These are phyloP conservation scores for Drosophila ananassae DNA, from an alignment of 1,140 invertebrate genomes.

Conservation along the genomic window DNA sequence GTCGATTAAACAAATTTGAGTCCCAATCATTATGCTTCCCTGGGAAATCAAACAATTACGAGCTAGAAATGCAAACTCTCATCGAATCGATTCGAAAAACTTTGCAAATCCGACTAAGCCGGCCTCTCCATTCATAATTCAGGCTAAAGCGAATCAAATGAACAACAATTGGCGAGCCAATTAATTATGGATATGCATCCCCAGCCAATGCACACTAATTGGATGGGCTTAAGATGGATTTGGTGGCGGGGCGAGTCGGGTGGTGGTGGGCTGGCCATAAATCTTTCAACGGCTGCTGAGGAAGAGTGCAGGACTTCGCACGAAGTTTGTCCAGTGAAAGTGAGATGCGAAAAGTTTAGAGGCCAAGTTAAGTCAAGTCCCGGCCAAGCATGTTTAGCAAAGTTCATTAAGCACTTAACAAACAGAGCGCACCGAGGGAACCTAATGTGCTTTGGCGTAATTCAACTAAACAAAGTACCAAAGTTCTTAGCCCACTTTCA, in stretches of 20 bases:
- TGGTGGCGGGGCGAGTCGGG: not conserved
- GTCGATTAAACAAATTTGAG: no score
- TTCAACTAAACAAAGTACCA: constrained; percentile 61
- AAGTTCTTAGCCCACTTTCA: constrained; percentile 44
- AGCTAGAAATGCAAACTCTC: no score
- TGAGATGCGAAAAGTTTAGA: constrained; percentile 52
- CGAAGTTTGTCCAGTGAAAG: constrained; percentile 51
- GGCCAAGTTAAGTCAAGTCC: constrained; percentile 50
- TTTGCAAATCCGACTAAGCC: constrained; percentile 12
- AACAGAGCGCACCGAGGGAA: constrained; percentile 46
- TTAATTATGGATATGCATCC: constrained; percentile 27
- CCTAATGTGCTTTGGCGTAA: constrained; percentile 55
- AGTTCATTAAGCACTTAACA: constrained; percentile 63
- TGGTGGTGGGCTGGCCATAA: constrained; percentile 17
- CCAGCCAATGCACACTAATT: constrained; percentile 25
- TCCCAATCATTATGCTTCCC: no score
- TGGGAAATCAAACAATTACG: no score
- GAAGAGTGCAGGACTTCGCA: not conserved
- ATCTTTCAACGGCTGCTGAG: constrained; percentile 16
- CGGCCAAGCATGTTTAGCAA: constrained; percentile 49
- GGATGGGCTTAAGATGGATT: constrained; percentile 20
- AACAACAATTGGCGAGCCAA: constrained; percentile 20
- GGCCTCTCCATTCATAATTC: constrained; percentile 17
- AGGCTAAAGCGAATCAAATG: constrained; percentile 17
- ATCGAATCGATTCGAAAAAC: not conserved